Base-by-base conservation (phyloP, 2,888 invertebrate genomes). In the Liodrosophila aerea region DNA sequence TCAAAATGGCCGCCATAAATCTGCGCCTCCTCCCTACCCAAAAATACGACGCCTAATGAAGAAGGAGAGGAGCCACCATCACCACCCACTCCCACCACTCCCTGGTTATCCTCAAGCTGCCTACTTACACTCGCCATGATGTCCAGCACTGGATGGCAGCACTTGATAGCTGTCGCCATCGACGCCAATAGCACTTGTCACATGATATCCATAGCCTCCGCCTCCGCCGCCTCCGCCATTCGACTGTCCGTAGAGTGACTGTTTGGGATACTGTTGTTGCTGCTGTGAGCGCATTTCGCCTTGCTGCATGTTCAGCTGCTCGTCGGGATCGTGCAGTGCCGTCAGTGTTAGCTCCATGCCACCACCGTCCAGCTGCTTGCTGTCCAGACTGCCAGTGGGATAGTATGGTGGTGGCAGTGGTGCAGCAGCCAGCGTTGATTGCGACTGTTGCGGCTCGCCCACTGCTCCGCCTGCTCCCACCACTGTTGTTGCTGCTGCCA, bases 161-260 rank as follows among this genome's bases (percentile, higher is more conserved):
- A 88, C 86, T 88, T 88, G 87, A 87, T 88, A 88, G 85, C 85
- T 88, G 63, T 87, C 88, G 64, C 87, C 73, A 70, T 88, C 87
- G 66, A 78, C 83, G 73, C 88, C 88, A 66, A 87, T 80, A 71
- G 80, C 87, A 81, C 86, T 88, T 85, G 88, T 88, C 87, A 88
- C 85, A 71, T 88, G 87, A 84, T 88, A 88, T 69, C 87, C 88
- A 67, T 88, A 88, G 52, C 87, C 87, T 18, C 40, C 16, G 18
- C 39, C n/a, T 7, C 15, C 9, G 39, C n/a, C n/a, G 1, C 41
- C 40, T 45, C 66, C 70, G 51, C 58, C 69, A 70, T 70, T 56
- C 36, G 63, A 61, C 30, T 77, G 75, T 5, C 60, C 45, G 0
- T 57, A 47, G 1, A 76, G 73, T 50, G 61, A 56, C 9, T 65